A percentile compares a stretch with the other conserved stretches of the same genome.
Conservation (phyloP, 1,140 invertebrate species). For the Sycophaga agraensis region DNA sequence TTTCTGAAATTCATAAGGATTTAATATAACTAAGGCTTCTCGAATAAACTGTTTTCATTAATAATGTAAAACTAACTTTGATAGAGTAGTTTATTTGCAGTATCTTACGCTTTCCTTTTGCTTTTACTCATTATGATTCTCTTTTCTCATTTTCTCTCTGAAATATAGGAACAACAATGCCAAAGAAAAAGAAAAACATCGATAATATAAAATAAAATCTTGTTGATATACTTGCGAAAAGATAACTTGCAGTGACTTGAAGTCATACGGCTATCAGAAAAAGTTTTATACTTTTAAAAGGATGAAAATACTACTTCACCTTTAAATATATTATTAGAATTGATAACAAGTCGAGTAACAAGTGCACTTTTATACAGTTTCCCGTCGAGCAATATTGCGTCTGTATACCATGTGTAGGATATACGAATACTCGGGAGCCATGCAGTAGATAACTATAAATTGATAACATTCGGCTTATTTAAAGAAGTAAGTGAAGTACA, state of each 20-base stretch:
- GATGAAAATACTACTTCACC: conserved; percentile 26
- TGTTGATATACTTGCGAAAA: conserved; percentile 25
- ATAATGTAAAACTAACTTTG: conserved; percentile 24
- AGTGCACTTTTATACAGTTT: conserved; percentile 7
- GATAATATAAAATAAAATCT: conserved; percentile 2
- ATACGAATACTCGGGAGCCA: neutral
- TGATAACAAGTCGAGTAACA: too few relatives aligned
- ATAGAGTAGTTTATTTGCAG: too few relatives aligned
- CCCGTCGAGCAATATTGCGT: neutral
- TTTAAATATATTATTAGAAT: conserved; percentile 27
- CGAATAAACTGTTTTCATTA: conserved; percentile 14
- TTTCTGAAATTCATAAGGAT: conserved; percentile 20
- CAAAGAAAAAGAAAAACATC: conserved; percentile 7
- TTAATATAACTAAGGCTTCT: too few relatives aligned
- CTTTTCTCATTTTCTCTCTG: neutral
- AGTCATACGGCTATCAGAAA: neutral
- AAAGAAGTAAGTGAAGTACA: conserved; percentile 25
- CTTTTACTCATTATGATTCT: neutral
- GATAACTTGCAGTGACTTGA: conserved; percentile 5
- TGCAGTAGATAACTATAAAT: conserved; percentile 19
- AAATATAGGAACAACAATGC: neutral
- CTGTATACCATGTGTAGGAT: too few relatives aligned
- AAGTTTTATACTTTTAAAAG: conserved; percentile 27
- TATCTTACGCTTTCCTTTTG: neutral
- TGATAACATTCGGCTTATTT: conserved; percentile 20